Conservation (phyloP, 2,113 vertebrate species). For the Astur gentilis region DNA sequence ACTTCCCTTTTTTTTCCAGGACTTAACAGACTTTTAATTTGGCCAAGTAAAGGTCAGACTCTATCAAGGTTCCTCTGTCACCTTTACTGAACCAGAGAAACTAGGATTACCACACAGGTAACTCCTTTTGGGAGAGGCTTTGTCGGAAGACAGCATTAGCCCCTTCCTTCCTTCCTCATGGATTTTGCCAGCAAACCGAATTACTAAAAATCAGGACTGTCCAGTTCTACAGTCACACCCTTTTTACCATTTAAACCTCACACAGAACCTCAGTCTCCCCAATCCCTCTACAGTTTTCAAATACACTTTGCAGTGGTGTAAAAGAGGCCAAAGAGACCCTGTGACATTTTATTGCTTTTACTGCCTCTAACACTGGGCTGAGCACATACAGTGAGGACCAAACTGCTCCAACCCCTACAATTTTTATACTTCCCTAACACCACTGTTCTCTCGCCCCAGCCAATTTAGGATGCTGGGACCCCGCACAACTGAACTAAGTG, state of each 20-base stretch:
- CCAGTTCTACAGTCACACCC: neutral
- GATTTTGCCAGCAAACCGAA: neutral
- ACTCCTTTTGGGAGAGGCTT: neutral
- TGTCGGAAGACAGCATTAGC: neutral
- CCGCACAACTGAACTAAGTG: slow-evolving; percentile 42
- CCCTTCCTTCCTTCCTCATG: neutral
- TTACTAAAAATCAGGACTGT: neutral
- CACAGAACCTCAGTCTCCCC: neutral
- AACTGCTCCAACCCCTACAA: slow-evolving; percentile 39
- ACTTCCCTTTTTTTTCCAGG: neutral
- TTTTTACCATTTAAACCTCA: neutral
- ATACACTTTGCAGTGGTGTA: neutral
- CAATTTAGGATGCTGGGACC: slow-evolving; percentile 23
- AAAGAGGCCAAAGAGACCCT: slow-evolving; percentile 21
- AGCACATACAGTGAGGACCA: slow-evolving; percentile 17
- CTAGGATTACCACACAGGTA: neutral
- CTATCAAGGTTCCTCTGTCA: neutral
- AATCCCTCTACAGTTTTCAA: neutral
- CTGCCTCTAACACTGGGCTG: neutral
- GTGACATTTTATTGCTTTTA: slow-evolving; percentile 27
- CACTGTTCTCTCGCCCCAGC: slow-evolving; percentile 14
- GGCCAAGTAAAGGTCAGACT: neutral
- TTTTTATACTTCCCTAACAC: neutral
- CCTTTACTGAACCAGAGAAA: neutral
- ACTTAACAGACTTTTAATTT: neutral